A percentile compares a stretch with the other conserved stretches of the same genome.
Conservation (phyloP, 2,797 vertebrate genomes). For the Vipera ursinii region DNA sequence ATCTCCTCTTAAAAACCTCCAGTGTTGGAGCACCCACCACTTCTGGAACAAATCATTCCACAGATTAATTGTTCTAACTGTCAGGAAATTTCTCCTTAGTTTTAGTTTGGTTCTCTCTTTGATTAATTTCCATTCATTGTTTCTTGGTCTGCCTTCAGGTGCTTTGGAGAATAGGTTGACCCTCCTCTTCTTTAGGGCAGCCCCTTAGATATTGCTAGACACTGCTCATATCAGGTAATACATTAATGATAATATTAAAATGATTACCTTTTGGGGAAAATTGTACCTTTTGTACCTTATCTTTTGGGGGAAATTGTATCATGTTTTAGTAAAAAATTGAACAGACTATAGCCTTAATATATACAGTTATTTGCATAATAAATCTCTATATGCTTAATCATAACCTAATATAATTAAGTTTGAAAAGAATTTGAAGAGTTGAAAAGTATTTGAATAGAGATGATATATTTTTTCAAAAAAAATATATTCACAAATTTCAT, state of each 20-base stretch:
- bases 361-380: neutral
- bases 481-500: too few relatives aligned
- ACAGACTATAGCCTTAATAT: neutral
- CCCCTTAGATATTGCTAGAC: neutral
- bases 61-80: neutral
- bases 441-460: neutral
- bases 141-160: neutral
- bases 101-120: neutral
- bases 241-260: too few relatives aligned
- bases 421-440: neutral
- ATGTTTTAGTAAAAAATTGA: too few relatives aligned
- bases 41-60: neutral
- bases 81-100: neutral
- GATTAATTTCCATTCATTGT: neutral
- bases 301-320: too few relatives aligned
- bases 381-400: neutral
- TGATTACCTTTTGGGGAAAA: too few relatives aligned
- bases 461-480: neutral
- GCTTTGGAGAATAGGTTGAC: neutral
- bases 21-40: neutral
- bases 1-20: neutral
- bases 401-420: neutral
- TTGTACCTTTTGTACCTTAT: too few relatives aligned
- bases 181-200: neutral
- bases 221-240: neutral